A percentile compares a stretch with the other conserved stretches of the same genome.
Conservation (phyloP, 2,888 invertebrate species). For the Minunthozetes semirufus region DNA sequence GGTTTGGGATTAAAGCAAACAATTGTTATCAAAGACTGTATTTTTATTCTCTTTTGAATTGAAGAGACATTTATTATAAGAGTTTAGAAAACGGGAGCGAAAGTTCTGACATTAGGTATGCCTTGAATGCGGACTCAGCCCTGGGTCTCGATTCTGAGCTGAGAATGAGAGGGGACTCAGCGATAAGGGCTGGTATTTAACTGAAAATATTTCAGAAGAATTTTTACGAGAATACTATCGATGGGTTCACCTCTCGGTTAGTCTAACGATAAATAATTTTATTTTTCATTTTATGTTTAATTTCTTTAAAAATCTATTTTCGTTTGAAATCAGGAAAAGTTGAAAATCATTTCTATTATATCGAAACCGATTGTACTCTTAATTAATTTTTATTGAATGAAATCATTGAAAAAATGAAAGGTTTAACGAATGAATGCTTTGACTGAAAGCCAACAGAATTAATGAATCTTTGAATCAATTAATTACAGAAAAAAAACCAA, state of each 20-base stretch:
- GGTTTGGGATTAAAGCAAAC: slow-evolving; percentile 11
- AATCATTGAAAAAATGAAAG: not conserved
- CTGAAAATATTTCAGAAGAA: too few relatives aligned
- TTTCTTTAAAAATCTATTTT: too few relatives aligned
- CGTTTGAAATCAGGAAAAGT: too few relatives aligned
- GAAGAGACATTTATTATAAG: not conserved
- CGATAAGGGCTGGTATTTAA: too few relatives aligned
- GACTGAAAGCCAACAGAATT: not conserved
- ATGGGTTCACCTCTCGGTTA: too few relatives aligned
- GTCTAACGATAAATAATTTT: too few relatives aligned
- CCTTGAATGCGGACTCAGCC: not conserved
- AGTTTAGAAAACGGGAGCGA: not conserved
- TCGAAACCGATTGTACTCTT: too few relatives aligned
- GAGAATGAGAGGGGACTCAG: not conserved
- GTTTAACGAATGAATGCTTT: not conserved
- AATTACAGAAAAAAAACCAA: not conserved
- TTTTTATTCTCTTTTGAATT: not conserved
- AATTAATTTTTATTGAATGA: too few relatives aligned
- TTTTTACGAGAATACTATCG: too few relatives aligned
- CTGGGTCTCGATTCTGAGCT: not conserved
- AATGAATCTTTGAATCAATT: not conserved
- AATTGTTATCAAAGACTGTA: not conserved
- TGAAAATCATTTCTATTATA: too few relatives aligned
- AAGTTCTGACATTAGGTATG: not conserved
- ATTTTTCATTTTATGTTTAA: too few relatives aligned